A percentile compares a stretch with the other conserved stretches of the same genome.
These are phyloP conservation scores for Poeciliopsis turneri DNA, from an alignment of 2,797 vertebrate species.

Conservation along the genomic window DNA sequence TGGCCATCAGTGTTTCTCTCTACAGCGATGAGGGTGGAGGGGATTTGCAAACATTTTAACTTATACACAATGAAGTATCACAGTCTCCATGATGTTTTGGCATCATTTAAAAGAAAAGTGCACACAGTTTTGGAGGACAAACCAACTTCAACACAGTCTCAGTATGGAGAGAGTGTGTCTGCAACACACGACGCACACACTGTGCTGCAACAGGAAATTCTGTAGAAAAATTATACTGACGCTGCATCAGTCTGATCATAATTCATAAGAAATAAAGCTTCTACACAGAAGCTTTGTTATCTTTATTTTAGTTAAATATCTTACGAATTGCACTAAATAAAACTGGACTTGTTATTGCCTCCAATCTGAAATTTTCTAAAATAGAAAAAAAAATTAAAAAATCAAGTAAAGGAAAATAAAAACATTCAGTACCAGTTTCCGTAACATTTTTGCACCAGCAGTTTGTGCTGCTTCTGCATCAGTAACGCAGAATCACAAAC, in stretches of 20 bases:
- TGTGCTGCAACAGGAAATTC: neutral
- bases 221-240: neutral
- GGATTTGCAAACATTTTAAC: neutral
- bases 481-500: conserved; percentile 21
- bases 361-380: conserved; percentile 41
- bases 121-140: conserved; percentile 3
- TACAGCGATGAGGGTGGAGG: neutral
- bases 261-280: neutral
- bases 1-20: neutral
- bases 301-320: conserved; percentile 2
- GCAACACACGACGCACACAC: neutral
- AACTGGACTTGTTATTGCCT: neutral
- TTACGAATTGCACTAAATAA: neutral
- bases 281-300: neutral
- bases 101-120: conserved; percentile 29
- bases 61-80: conserved; percentile 18
- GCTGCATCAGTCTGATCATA: neutral
- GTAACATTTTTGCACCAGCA: neutral
- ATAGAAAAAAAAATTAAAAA: conserved; percentile 6
- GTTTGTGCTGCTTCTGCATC: neutral
- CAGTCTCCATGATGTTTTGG: conserved; percentile 14
- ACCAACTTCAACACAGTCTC: neutral
- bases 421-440: conserved; percentile 9
- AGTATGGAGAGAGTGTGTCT: neutral
- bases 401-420: conserved; percentile 16